These are phyloP conservation scores for Forbesichthys agassizii DNA, from an alignment of 2,113 vertebrate genomes.

Conservation along the genomic window DNA sequence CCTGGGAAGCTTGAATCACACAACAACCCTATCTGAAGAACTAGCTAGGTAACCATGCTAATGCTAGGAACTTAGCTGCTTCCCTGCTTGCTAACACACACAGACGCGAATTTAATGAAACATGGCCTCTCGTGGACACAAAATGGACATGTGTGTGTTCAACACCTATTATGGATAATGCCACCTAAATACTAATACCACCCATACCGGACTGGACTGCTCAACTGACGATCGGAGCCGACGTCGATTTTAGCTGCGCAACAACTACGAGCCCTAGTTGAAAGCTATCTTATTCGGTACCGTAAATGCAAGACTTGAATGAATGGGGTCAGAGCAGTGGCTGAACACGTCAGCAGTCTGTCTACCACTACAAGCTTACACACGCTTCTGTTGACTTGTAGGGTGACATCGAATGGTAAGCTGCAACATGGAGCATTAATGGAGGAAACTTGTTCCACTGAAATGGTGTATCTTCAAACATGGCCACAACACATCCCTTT, in stretches of 20 bases:
- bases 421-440: too few species aligned
- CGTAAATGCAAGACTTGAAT: constrained; percentile 29
- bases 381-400: too few species aligned
- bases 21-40: not conserved
- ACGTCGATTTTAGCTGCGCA: constrained; percentile 59
- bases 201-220: not conserved
- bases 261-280: constrained; percentile 19
- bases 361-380: not conserved
- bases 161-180: not conserved
- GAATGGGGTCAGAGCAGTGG: constrained; percentile 50
- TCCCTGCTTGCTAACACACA: not conserved
- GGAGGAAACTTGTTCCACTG: too few species aligned
- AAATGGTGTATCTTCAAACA: too few species aligned
- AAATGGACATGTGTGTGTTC: not conserved
- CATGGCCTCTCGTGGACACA: not conserved
- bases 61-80: too few species aligned
- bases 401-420: too few species aligned
- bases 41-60: not conserved
- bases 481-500: too few species aligned
- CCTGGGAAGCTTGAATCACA: not conserved
- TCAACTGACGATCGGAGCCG: constrained; percentile 8
- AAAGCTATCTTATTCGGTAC: constrained; percentile 14
- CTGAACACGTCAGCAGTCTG: constrained; percentile 30
- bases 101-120: not conserved
- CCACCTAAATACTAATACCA: not conserved